These are phyloP conservation scores for Abrostola tripartita DNA, from an alignment of 2,888 invertebrate genomes.

Conservation along the genomic window DNA sequence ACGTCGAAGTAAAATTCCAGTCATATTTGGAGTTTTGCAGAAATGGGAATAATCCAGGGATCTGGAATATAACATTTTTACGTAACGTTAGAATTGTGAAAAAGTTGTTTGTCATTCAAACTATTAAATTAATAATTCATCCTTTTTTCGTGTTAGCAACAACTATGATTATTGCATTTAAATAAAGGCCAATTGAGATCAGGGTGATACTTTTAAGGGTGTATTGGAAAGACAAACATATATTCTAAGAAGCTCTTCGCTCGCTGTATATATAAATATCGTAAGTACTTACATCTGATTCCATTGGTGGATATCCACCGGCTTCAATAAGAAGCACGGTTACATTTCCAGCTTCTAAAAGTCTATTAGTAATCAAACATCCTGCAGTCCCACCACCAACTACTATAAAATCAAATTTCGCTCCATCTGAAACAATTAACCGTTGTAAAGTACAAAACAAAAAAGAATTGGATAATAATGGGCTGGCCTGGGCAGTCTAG, in stretches of 20 bases:
- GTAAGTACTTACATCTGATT: conserved; percentile 56
- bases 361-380: conserved; percentile 57
- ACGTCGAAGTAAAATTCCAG: conserved; percentile 63
- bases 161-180: too few species aligned
- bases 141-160: too few species aligned
- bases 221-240: too few species aligned
- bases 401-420: conserved; percentile 56
- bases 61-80: conserved; percentile 45
- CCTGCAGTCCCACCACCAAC: conserved; percentile 63
- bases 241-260: too few species aligned
- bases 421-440: conserved; percentile 50
- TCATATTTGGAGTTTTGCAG: conserved; percentile 51
- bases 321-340: conserved; percentile 62
- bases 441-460: too few species aligned
- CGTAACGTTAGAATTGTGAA: background rate
- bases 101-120: too few species aligned
- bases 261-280: too few species aligned
- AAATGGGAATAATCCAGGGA: conserved; percentile 49
- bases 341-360: conserved; percentile 45
- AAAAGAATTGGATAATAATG: background rate
- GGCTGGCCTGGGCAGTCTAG: too few species aligned
- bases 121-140: too few species aligned
- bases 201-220: too few species aligned
- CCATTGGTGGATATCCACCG: conserved; percentile 60
- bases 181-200: too few species aligned